Base-by-base conservation (phyloP, 2,888 invertebrate genomes). In the Lissonota sp. region DNA sequence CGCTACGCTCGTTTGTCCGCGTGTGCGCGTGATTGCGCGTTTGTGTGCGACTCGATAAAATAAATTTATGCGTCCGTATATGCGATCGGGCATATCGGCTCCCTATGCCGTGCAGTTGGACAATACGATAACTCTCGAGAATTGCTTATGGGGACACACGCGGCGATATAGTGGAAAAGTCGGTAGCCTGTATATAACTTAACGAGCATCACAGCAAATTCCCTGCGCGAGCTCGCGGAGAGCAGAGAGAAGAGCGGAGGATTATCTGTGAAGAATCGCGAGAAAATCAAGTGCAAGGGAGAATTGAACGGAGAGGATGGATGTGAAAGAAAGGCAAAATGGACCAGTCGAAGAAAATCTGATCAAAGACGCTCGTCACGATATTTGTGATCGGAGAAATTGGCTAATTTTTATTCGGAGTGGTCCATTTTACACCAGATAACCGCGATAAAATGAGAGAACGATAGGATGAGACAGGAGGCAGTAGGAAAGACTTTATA, bases 121-220 rank as follows among this genome's bases (percentile, higher is more conserved):
- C 69, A 74, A 79, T 79, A 79, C 73, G 67, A 79, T 79, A 79
- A 79, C 63, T 79, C 79, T 70, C 64, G 73, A 70, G 69, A 74
- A 79, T 79, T 70, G 74, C 70, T 73, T 44, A 63, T 64, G 57
- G 57, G 72, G 77, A 72, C 66, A 71, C 63, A 77, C 77, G 70
- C 76, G 55, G 76, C 62, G 76, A 76, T 62, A 70, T 55, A 70
- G 69, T 76, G 70, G 57, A 77, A 26, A 26, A 67, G 39, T 40
- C 51, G 79, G 74, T 70, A 70, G 71, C 60, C 74, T 69, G 42
- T 26, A 67, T 51, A 51, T 71, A 67, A 74, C 63, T 74, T 74
- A 80, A 80, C 75, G 75, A 80, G 80, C 75, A 58, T 72, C 63
- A 42, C 51, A 51, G 42, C 62, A 42, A 63, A 10, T n/a, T n/a